These are phyloP conservation scores for Diuraphis noxia DNA, from an alignment of 1,140 invertebrate genomes.

Conservation along the genomic window DNA sequence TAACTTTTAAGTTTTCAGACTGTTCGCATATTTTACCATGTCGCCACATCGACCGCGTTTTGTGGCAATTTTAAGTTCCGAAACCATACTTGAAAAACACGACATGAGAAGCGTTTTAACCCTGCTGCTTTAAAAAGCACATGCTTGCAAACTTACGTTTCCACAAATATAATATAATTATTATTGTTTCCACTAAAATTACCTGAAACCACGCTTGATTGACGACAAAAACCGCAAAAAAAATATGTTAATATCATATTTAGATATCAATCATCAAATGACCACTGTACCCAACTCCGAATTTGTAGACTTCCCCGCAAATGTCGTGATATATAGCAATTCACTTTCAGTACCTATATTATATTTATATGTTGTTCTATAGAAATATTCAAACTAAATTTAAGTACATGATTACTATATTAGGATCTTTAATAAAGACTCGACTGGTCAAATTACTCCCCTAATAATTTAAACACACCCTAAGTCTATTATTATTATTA, in stretches of 20 bases:
- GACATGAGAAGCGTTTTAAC: not conserved
- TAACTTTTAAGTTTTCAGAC: not conserved
- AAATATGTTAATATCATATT: not conserved
- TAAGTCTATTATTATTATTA: slow-evolving; percentile 5
- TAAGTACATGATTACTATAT: slow-evolving; percentile 33
- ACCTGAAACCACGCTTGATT: not conserved
- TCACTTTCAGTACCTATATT: not conserved
- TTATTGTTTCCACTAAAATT: not conserved
- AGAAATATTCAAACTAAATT: not conserved
- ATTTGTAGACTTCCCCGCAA: not conserved
- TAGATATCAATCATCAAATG: not conserved
- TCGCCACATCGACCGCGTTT: not conserved
- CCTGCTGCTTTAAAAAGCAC: not conserved
- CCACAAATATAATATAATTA: not conserved
- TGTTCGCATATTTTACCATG: not conserved
- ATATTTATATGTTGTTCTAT: not conserved
- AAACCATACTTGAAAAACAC: not conserved
- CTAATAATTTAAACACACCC: not conserved
- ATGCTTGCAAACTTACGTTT: not conserved
- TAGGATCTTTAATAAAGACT: not conserved
- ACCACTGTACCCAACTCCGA: not conserved
- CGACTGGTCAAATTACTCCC: not conserved
- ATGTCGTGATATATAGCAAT: not conserved
- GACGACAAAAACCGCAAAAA: not conserved
- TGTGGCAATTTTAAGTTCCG: not conserved